Percentiles rank a stretch among this genome's conserved stretches.
phyloP scores from a whole-genome alignment of 2,888 invertebrate species.

The Oxyteleia sp. region DNA sequence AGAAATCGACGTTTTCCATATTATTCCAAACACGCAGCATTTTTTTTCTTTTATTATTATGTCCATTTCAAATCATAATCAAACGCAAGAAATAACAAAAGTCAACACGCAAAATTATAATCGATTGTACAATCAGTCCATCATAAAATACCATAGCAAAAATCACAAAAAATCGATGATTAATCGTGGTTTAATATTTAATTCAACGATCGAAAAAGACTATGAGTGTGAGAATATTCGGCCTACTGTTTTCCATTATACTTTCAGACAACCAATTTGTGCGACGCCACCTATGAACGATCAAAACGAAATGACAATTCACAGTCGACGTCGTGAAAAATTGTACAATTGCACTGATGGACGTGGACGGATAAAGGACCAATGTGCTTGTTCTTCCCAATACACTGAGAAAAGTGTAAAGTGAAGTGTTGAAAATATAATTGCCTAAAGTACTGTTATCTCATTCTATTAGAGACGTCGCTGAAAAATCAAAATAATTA shows the following conservation, averaged over 20 bases:
- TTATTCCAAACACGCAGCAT: conserved; percentile 58
- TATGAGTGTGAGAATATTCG: conserved; percentile 64
- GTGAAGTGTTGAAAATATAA: no score
- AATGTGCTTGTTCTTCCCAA: no score
- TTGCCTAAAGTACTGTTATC: no score
- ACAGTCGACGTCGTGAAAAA: conserved; percentile 37
- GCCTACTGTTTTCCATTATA: conserved; percentile 54
- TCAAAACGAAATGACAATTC: conserved; percentile 12
- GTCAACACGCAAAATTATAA: conserved; percentile 45
- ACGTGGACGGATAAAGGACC: conserved; percentile 28
- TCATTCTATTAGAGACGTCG: no score
- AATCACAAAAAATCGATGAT: conserved; percentile 59
- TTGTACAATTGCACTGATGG: conserved; percentile 45
- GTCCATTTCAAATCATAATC: conserved; percentile 68
- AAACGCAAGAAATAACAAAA: conserved; percentile 57
- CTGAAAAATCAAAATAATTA: no score
- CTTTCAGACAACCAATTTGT: conserved; percentile 55
- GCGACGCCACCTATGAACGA: conserved; percentile 38
- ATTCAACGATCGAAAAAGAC: conserved; percentile 69
- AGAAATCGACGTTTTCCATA: conserved; percentile 53
- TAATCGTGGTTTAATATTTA: conserved; percentile 53
- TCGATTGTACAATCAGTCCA: conserved; percentile 66
- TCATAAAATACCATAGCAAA: conserved; percentile 71
- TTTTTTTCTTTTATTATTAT: conserved; percentile 49
- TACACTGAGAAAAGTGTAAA: no score